These are phyloP conservation scores for Turritopsis dohrnii DNA, from an alignment of 30 jellyfish, hydroid and myxozoan species.

Conservation along the genomic window DNA sequence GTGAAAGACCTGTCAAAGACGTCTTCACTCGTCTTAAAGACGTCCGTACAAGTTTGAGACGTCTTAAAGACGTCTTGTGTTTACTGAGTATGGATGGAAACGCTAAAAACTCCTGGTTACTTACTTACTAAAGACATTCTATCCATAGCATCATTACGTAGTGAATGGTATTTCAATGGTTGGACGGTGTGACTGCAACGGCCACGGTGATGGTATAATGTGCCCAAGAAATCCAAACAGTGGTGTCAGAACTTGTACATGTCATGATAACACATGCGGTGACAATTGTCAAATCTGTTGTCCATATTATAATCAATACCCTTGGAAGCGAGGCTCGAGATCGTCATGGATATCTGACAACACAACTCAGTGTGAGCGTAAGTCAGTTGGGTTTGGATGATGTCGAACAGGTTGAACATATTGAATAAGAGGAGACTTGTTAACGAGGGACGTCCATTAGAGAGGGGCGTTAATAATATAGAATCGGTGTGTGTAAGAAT, in stretches of 20 bases:
- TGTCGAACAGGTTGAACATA: too few species aligned
- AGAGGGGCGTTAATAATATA: too few species aligned
- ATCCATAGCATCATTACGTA: constrained; percentile 80
- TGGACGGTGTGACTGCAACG: constrained; percentile 85
- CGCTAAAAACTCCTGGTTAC: too few species aligned
- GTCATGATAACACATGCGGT: constrained; percentile 92
- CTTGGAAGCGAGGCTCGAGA: constrained; percentile 71
- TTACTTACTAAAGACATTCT: background rate
- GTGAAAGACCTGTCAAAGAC: too few species aligned
- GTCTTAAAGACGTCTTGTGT: too few species aligned
- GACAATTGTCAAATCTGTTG: constrained; percentile 78
- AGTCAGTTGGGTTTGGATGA: too few species aligned
- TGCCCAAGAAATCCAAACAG: constrained; percentile 72
- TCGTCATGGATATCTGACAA: constrained; percentile 80
- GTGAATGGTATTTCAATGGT: constrained; percentile 63
- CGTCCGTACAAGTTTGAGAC: too few species aligned
- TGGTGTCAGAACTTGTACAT: constrained; percentile 67
- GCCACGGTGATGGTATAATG: constrained; percentile 83
- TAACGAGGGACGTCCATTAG: too few species aligned
- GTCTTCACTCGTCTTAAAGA: too few species aligned
- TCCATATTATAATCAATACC: constrained; percentile 84
- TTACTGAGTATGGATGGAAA: too few species aligned
- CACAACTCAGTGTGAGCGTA: constrained; percentile 84
- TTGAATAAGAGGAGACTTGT: too few species aligned
- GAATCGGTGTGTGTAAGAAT: too few species aligned